phyloP scores from a whole-genome alignment of 2,888 invertebrate species.

The Scotopteryx bipunctaria region DNA sequence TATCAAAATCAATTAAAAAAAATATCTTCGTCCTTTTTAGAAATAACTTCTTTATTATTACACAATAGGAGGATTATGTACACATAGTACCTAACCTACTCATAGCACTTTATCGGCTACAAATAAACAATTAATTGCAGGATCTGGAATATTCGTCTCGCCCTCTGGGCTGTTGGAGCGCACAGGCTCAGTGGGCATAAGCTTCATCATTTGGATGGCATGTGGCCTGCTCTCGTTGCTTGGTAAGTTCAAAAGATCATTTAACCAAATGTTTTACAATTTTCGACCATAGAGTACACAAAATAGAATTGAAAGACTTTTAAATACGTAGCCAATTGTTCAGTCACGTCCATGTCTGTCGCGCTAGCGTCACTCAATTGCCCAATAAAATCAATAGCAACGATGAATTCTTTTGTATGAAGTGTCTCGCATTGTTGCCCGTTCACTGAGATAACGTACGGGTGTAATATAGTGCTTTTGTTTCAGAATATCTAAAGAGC shows the following conservation, averaged over 20 bases:
- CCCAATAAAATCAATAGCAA: constrained; percentile 38
- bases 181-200: constrained; percentile 96
- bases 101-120: too few relatives aligned
- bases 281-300: not conserved
- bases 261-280: not conserved
- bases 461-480: constrained; percentile 29
- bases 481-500: constrained; percentile 30
- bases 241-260: constrained; percentile 84
- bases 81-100: too few relatives aligned
- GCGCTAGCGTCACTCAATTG: constrained; percentile 30
- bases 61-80: too few relatives aligned
- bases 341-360: constrained; percentile 26
- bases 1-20: too few relatives aligned
- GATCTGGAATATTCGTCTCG: constrained; percentile 99
- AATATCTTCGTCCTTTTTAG: too few relatives aligned
- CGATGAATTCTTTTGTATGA: constrained; percentile 36
- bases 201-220: constrained; percentile 97
- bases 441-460: constrained; percentile 20
- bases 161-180: constrained; percentile 96
- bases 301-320: constrained; percentile 13
- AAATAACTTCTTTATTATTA: too few relatives aligned
- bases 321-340: constrained; percentile 11
- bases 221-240: constrained; percentile 95
- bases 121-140: constrained; percentile 74
- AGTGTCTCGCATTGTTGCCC: constrained; percentile 24